Evolutionary conservation across 2,113 vertebrate species (phyloP).

Genomic region (Hyperoodon ampullatus): DNA sequence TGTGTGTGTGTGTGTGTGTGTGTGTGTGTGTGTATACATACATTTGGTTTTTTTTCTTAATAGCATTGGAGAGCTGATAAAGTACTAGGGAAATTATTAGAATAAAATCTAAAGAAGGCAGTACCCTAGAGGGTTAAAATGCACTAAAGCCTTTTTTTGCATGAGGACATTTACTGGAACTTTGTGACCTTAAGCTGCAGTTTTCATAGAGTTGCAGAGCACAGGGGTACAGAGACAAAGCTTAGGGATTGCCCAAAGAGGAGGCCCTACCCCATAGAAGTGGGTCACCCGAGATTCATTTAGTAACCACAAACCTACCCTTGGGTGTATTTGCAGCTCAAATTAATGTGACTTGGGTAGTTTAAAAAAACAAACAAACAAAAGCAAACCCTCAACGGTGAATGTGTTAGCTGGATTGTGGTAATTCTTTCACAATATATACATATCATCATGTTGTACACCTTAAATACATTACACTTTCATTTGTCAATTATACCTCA

Average conservation of each 20-base stretch:
- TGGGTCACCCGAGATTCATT: not conserved
- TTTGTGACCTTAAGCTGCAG: not conserved
- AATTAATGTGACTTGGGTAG: not conserved
- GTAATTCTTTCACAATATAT: not conserved
- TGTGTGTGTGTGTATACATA: not conserved
- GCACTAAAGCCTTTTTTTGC: not conserved
- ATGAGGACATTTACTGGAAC: not conserved
- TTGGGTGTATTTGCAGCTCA: not conserved
- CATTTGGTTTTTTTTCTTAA: not conserved
- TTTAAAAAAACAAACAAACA: not conserved
- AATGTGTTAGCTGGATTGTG: not conserved
- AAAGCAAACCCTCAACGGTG: not conserved
- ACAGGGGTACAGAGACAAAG: not conserved
- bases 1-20: not conserved
- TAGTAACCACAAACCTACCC: not conserved
- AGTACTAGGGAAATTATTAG: not conserved
- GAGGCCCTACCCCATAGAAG: not conserved
- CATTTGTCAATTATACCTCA: not conserved
- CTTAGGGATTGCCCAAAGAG: not conserved
- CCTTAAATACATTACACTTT: not conserved
- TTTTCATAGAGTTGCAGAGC: not conserved
- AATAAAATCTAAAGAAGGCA: not conserved
- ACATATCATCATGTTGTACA: not conserved
- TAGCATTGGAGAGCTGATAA: not conserved
- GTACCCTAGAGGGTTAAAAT: not conserved